Conservation (phyloP, 2,888 invertebrate genomes). For the Acanthacorydalis orientalis region DNA sequence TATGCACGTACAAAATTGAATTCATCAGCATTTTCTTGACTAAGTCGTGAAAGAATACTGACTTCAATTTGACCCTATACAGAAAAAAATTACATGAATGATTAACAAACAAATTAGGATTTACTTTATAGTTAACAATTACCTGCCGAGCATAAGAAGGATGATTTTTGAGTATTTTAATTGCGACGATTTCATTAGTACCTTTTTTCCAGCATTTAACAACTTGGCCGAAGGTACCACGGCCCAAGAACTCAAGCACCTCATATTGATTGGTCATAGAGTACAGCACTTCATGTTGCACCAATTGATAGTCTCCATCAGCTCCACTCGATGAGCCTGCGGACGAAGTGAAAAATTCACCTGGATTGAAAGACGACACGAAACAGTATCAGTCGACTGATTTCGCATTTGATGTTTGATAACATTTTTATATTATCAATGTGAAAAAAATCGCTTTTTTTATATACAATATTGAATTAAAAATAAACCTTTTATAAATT, state of each 20-base stretch:
- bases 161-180: slow-evolving; percentile 99
- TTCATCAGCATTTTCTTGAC: slow-evolving; percentile 97
- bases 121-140: slow-evolving; percentile 12
- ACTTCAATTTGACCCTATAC: slow-evolving; percentile 90
- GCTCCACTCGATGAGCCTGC: slow-evolving; percentile 67
- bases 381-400: neutral
- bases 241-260: slow-evolving; percentile 96
- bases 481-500: no score
- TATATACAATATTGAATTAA: no score
- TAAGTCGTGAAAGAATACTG: slow-evolving; percentile 78
- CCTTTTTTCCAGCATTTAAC: slow-evolving; percentile 99
- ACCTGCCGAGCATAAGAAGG: slow-evolving; percentile 95
- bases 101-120: neutral
- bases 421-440: no score
- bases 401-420: neutral
- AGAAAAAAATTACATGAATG: slow-evolving; percentile 10
- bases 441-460: no score
- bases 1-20: slow-evolving; percentile 99
- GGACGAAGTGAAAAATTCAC: slow-evolving; percentile 8
- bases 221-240: slow-evolving; percentile 98
- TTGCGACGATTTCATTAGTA: slow-evolving; percentile 99
- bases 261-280: slow-evolving; percentile 91
- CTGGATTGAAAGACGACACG: slow-evolving; percentile 3
- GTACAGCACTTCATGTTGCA: slow-evolving; percentile 95
- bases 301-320: slow-evolving; percentile 96